Base-by-base conservation (phyloP, 1,140 invertebrate species). In the Atopsyche davidsoni region DNA sequence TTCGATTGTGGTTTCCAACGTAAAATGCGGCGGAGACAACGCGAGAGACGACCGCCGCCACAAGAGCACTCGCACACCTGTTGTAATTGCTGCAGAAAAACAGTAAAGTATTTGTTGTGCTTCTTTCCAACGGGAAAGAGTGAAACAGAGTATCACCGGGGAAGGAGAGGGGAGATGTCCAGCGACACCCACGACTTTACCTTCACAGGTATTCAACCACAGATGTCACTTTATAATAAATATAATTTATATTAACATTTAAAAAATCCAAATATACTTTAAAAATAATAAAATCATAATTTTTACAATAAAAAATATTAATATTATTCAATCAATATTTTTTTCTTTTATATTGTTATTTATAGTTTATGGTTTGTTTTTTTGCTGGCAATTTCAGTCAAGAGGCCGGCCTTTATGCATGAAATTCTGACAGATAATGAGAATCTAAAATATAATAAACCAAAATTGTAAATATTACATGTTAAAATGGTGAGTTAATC, bases 31-130 rank as follows among this genome's bases (percentile, higher is more conserved):
- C 11, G 14, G 11, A 43, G 46, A 44, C 44, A 43, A 49, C 45
- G 23, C 31, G 10, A 18, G 16, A 43, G 21, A 43, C 39, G 18
- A 48, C 52, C 44, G 40, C 41, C 46, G 43, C 45, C 36, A 21
- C 44, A 24, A 49, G 48, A 51, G 41, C 41, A 32, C 39, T 38
- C 48, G 38, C 48, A 44, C 48, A 51, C 48, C 48, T 51, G 48
- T 51, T 51, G 48, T 51, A 51, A 51, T 51, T 51, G 31, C 46
- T 14, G n/a, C 11, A 23, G 22, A 41, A 34, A 21, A 13, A 42
- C 40, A 23, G 40, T 42, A 4, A 18, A 35, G 46, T 41, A 48
- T 48, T 44, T 51, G 48, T 51, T 51, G 34, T 51, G 48, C 48
- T 51, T 51, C 39, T 43, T 32, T 40, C 18, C 17, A 44, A 28